Conservation (phyloP, 2,888 invertebrate species). For the Pelosia muscerda region DNA sequence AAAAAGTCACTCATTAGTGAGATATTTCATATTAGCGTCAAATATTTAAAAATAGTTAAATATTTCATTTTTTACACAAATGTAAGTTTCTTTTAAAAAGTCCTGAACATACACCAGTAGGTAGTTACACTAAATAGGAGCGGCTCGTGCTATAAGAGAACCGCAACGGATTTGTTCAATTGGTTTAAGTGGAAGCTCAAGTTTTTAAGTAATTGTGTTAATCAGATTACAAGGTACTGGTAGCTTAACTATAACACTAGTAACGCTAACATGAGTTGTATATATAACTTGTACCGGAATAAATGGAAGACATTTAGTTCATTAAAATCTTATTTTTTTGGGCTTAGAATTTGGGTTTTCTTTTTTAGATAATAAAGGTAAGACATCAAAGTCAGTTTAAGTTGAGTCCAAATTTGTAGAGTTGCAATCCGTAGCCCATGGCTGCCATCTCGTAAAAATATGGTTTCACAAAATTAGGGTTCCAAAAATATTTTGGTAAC, state of each 20-base stretch:
- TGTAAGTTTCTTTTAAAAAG: background rate
- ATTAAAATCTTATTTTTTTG: too few species aligned
- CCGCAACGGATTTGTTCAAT: constrained; percentile 16
- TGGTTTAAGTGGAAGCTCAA: constrained; percentile 17
- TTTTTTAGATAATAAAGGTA: too few species aligned
- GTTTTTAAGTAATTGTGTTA: constrained; percentile 13
- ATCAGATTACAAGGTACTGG: background rate
- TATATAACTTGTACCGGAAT: background rate
- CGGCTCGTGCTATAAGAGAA: constrained; percentile 12
- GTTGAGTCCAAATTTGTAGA: too few species aligned
- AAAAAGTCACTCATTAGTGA: too few species aligned
- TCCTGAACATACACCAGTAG: background rate
- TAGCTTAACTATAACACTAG: constrained; percentile 3
- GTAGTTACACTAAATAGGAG: constrained; percentile 16
- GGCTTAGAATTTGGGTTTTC: too few species aligned
- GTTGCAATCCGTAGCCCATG: too few species aligned
- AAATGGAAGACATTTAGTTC: background rate
- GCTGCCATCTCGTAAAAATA: too few species aligned
- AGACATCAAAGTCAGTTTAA: too few species aligned
- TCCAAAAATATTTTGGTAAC: too few species aligned
- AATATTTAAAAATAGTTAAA: too few species aligned
- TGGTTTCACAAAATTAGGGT: too few species aligned
- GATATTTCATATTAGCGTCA: too few species aligned
- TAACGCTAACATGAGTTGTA: background rate
- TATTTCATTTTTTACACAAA: background rate